A percentile compares a stretch with the other conserved stretches of the same genome.
Evolutionary conservation across 2,113 vertebrate species (phyloP).

Genomic region (Callaeas wilsoni): DNA sequence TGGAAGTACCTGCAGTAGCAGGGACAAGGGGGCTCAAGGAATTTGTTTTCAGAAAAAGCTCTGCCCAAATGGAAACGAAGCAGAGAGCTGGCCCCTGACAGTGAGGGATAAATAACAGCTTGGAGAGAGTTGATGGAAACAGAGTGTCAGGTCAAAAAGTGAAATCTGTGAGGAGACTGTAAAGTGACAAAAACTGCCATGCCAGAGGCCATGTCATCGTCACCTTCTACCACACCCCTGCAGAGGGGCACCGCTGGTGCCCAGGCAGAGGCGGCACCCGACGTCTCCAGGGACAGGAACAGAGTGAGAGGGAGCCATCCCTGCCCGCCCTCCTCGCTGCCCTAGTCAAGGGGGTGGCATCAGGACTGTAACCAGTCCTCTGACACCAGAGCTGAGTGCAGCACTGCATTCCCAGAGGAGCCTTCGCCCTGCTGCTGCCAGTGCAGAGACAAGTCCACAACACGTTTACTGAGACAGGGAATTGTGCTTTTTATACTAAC

Average conservation of each 20-base stretch:
- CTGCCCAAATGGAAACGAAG: background rate
- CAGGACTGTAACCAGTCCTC: background rate
- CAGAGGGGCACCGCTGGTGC: background rate
- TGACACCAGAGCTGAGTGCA: background rate
- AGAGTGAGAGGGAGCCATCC: accelerated
- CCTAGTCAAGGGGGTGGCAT: accelerated
- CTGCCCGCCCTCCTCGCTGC: background rate
- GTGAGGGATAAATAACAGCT: background rate
- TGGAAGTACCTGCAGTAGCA: background rate
- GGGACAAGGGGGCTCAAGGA: background rate
- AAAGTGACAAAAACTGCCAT: background rate
- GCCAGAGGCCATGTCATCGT: background rate
- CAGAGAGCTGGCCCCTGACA: background rate
- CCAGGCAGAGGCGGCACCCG: accelerated
- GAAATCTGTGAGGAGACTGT: background rate
- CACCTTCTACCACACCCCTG: background rate
- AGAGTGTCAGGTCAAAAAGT: background rate
- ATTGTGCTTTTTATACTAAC: background rate
- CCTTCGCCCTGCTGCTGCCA: background rate
- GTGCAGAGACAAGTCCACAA: accelerated
- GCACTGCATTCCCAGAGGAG: background rate
- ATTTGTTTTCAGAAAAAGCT: background rate
- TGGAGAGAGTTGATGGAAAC: background rate
- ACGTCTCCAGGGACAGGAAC: background rate
- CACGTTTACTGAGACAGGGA: background rate